Conservation (phyloP, 2,797 vertebrate genomes). For the Pangasius mekongensis region DNA sequence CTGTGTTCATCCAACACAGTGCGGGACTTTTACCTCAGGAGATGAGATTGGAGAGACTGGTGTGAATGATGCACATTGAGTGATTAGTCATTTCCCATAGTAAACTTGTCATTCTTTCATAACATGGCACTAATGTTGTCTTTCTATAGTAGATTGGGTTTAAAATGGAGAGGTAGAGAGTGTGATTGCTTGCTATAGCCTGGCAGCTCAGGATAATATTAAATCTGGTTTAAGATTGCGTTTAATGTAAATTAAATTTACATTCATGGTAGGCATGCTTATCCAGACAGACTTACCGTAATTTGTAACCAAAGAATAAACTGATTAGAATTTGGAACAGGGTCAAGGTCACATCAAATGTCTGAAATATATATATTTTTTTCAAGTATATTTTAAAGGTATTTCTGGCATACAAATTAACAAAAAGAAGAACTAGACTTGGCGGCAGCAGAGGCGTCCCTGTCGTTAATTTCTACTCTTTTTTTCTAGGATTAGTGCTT, state of each 20-base stretch:
- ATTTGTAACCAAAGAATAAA: neutral
- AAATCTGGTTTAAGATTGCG: neutral
- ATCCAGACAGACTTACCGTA: neutral
- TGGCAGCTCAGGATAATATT: neutral
- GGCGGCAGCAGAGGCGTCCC: too few relatives aligned
- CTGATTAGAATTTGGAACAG: neutral
- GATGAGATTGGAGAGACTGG: neutral
- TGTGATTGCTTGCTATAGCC: neutral
- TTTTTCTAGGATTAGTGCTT: neutral
- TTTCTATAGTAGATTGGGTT: neutral
- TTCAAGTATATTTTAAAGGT: neutral
- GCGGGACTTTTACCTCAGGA: neutral
- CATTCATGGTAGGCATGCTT: neutral
- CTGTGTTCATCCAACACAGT: neutral
- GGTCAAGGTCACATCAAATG: neutral
- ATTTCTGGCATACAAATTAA: neutral
- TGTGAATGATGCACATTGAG: neutral
- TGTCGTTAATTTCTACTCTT: neutral
- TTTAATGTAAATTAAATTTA: neutral
- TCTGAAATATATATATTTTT: neutral
- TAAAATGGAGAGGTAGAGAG: neutral
- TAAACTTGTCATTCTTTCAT: neutral
- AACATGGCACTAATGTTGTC: neutral
- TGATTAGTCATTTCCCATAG: slow-evolving; percentile 9
- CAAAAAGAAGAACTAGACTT: neutral